Conservation (phyloP, 2,888 invertebrate genomes). For the Xylophagus ater region DNA sequence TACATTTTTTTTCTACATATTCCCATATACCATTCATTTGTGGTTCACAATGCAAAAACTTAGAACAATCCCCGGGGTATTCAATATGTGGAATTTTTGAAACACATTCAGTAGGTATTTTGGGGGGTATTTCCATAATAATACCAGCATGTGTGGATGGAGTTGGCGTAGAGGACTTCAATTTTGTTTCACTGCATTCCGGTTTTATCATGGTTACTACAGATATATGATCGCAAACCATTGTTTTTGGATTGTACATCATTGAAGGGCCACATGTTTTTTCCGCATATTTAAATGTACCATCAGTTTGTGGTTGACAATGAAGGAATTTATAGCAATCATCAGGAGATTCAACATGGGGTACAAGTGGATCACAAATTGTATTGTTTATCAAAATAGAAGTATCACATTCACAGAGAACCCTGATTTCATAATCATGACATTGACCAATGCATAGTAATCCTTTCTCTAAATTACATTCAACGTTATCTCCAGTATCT, state of each 20-base stretch:
- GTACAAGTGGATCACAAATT: constrained; percentile 40
- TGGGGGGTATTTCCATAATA: not conserved
- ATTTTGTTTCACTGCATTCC: constrained; percentile 41
- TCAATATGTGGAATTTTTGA: constrained; percentile 42
- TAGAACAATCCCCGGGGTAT: constrained; percentile 49
- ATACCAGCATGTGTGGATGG: constrained; percentile 1
- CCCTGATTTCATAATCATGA: constrained; percentile 73
- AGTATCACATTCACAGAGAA: constrained; percentile 52
- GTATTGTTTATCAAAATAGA: constrained; percentile 23
- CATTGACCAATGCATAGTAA: constrained; percentile 58
- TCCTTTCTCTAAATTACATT: constrained; percentile 64
- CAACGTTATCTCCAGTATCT: constrained; percentile 60
- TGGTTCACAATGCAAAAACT: constrained; percentile 52
- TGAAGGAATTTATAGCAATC: constrained; percentile 62
- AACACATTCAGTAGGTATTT: constrained; percentile 29
- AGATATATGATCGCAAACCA: constrained; percentile 54
- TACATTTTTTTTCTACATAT: constrained; percentile 49
- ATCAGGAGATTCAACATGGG: constrained; percentile 49
- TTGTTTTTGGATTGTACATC: constrained; percentile 52
- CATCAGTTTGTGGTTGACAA: constrained; percentile 43
- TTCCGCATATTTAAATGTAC: constrained; percentile 44
- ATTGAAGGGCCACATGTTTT: constrained; percentile 55
- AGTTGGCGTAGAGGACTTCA: constrained; percentile 10
- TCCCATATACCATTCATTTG: constrained; percentile 26
- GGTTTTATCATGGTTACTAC: constrained; percentile 48